Evolutionary conservation across 1,140 invertebrate genomes (phyloP).

Genomic region (Cataglyphis hispanica): DNA sequence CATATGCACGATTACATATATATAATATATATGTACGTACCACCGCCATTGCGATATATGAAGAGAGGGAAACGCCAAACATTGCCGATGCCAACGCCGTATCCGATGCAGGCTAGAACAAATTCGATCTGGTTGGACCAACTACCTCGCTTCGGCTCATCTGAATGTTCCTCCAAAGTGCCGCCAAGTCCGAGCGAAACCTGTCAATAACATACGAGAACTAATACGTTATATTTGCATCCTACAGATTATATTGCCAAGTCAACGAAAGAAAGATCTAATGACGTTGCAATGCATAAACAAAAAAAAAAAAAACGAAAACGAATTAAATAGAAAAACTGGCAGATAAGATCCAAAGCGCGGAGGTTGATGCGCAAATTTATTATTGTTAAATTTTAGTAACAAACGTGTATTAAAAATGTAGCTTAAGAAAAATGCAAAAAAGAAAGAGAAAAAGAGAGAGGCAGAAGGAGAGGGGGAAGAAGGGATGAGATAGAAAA

Average conservation of each 20-base stretch:
- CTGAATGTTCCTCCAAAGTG: conserved; percentile 72
- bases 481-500: not conserved
- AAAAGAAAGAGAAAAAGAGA: not conserved
- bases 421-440: no score
- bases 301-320: no score
- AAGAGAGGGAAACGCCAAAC: conserved; percentile 96
- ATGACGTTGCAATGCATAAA: not conserved
- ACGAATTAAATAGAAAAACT: not conserved
- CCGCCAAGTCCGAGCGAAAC: conserved; percentile 77
- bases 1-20: not conserved
- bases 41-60: conserved; percentile 93
- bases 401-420: no score
- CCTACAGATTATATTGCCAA: conserved; percentile 65
- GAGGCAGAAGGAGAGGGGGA: no score
- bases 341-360: no score
- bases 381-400: no score
- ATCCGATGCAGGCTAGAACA: conserved; percentile 92
- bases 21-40: conserved; percentile 87
- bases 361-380: no score
- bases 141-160: conserved; percentile 86
- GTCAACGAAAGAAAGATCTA: conserved; percentile 27
- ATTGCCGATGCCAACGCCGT: conserved; percentile 95
- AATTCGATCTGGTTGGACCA: conserved; percentile 92
- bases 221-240: conserved; percentile 70
- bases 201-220: conserved; percentile 74